Base-by-base conservation (phyloP, 2,797 vertebrate species). In the Myiotriccus ornatus region DNA sequence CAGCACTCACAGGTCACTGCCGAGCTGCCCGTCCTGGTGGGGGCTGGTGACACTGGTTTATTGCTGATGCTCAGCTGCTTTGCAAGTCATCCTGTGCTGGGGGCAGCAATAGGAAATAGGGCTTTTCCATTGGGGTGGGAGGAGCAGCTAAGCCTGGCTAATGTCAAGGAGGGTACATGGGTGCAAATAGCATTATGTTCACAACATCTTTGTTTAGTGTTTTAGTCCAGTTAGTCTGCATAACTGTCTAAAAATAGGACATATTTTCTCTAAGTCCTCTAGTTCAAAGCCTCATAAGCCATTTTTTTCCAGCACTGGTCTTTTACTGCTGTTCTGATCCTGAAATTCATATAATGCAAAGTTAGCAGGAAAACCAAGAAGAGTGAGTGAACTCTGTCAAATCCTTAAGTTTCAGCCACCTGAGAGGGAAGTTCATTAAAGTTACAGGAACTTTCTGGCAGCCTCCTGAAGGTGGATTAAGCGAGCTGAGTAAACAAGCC, bases 141-240 rank as follows among this genome's bases (percentile, higher is more conserved):
- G 81, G 88, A 93, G 88, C 68, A 59, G 59, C 79, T 80, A 7
- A 65, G 79, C 71, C 37, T 37, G 75, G 82, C 37, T 87, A 83
- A 68, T 82, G 70, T 73, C 93, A 85, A 28, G 44, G 44, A 78
- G 90, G 84, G 73, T 70, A 90, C 57, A 12, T 27, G 94, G 77
- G 85, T 94, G 94, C 93, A 96, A 85, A 86, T 74, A 84, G 80
- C 95, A 87, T 94, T 69, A 12, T 94, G 92, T 89, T 92, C 87
- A 44, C 88, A 81, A 30, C 89, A 88, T 92, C 93, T 87, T 93
- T 95, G 89, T 96, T 96, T 94, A 93, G 82, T 86, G 52, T 83
- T 74, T 87, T 95, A 52, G 94, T 90, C 96, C 92, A 92, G 91
- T 95, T 92, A 71, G 94, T 94, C 94, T 93, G 89, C 94, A 94